Evolutionary conservation across 2,113 vertebrate genomes (phyloP), one percentile per base, ranked within the genome.

Genomic region (Scomber scombrus): DNA sequence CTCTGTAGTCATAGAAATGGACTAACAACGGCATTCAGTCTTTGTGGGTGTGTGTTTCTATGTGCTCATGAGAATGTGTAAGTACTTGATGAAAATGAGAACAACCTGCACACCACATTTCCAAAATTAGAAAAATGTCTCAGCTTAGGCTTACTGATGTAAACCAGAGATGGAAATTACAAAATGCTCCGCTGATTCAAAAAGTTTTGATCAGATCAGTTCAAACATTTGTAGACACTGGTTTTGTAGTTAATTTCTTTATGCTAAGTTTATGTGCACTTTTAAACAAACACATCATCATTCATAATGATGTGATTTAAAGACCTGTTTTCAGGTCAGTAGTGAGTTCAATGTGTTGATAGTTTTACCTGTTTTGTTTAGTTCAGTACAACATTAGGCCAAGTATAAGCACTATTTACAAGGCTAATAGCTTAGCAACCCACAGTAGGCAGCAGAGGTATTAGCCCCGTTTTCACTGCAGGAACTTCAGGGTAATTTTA

Each of bases 11-110:
- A 73, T 52, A 69, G 66, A 54, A 80, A 79, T 68, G 7, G 74
- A 82, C 82, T 60, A 52, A 75, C 31, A 90, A 85, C 76, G 66
- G 50, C 50, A 31, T 70, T 43, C 18, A 50, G 45, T 40, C 31
- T 62, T 15, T 80, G 54, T 57, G 65, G 65, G 64, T 80, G 47
- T 56, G 43, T 77, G 34, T 73, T 52, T 60, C 29, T 64, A 8
- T 63, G 49, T 63, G 21, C 43, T 51, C 12, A 21, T 51, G 19
- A 46, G 8, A 9, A 14, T 16, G 50, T 51, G 45, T 58, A 18
- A 73, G 10, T 47, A 70, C 54, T 65, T 69, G 11, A 52, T 64
- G 14, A 16, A 73, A 75, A 75, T 19, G 4, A 64, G 3, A 68
- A 69, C 40, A 71, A 16, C 2, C 15, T 19, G 19, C 11, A 29